These are phyloP conservation scores for Melospiza georgiana DNA, from an alignment of 2,113 vertebrate species.

Conservation along the genomic window DNA sequence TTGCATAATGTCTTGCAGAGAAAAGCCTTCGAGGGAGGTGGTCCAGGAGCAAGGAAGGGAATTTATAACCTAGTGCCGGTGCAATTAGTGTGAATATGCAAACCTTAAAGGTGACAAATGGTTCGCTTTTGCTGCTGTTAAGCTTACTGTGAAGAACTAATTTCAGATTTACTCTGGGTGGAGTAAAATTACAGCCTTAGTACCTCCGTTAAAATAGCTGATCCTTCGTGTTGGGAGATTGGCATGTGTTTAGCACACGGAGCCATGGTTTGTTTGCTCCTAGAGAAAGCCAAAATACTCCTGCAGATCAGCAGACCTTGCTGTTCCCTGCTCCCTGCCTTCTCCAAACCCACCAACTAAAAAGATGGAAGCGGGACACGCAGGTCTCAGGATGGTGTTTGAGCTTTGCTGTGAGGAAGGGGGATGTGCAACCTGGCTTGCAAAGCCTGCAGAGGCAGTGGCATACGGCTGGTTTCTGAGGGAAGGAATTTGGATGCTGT, in stretches of 20 bases:
- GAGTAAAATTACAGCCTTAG: slow-evolving; percentile 15
- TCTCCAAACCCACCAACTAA: not conserved
- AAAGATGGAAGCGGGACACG: not conserved
- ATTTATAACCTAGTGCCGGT: too few species aligned
- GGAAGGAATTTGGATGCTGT: slow-evolving; percentile 7
- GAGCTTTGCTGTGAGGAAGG: not conserved
- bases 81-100: too few species aligned
- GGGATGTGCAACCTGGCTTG: not conserved
- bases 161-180: too few species aligned
- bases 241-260: slow-evolving; percentile 5
- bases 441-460: slow-evolving; percentile 8
- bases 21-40: too few species aligned
- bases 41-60: too few species aligned
- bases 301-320: not conserved
- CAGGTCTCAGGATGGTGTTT: not conserved
- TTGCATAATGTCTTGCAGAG: too few species aligned
- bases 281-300: not conserved
- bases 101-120: too few species aligned
- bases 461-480: not conserved
- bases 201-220: not conserved
- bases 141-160: too few species aligned
- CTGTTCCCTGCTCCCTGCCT: not conserved
- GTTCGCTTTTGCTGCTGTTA: too few species aligned
- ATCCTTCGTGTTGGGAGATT: not conserved
- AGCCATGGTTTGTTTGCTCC: not conserved